Conservation (phyloP, 2,797 vertebrate species). For the Dipus sagitta region DNA sequence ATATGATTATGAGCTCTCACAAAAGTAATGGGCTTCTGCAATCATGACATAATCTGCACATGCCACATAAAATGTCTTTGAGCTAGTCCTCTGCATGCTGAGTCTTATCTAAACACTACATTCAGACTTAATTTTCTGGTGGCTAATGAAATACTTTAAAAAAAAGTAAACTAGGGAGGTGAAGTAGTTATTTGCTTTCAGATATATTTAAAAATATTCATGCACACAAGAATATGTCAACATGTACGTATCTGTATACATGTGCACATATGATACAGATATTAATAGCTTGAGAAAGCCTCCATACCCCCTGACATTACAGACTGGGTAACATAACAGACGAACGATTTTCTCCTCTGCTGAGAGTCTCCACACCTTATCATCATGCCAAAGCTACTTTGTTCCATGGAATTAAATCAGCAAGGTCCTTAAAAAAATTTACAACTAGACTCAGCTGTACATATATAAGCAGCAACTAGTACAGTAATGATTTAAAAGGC, state of each 20-base stretch:
- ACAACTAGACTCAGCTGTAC: background rate
- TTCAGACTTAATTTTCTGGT: background rate
- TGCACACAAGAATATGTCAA: too few relatives aligned
- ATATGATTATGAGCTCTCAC: conserved; percentile 10
- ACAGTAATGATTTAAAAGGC: conserved; percentile 45
- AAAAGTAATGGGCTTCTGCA: background rate
- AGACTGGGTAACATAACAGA: conserved; percentile 15
- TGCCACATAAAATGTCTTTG: background rate
- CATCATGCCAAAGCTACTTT: background rate
- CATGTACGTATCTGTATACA: background rate
- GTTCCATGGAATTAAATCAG: background rate
- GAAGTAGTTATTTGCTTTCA: background rate
- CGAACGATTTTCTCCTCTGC: background rate
- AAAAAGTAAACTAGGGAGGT: background rate
- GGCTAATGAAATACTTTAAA: conserved; percentile 4
- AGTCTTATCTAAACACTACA: background rate
- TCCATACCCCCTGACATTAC: background rate
- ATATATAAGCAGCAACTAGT: background rate
- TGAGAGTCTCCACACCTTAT: background rate
- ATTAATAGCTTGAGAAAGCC: background rate
- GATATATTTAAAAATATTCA: background rate
- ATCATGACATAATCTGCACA: background rate
- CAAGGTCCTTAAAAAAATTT: background rate
- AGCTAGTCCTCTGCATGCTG: background rate
- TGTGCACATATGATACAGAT: background rate